Evolutionary conservation across 2,888 invertebrate genomes (phyloP), one percentile per base, ranked within the genome.

Genomic region (Pelosia muscerda): DNA sequence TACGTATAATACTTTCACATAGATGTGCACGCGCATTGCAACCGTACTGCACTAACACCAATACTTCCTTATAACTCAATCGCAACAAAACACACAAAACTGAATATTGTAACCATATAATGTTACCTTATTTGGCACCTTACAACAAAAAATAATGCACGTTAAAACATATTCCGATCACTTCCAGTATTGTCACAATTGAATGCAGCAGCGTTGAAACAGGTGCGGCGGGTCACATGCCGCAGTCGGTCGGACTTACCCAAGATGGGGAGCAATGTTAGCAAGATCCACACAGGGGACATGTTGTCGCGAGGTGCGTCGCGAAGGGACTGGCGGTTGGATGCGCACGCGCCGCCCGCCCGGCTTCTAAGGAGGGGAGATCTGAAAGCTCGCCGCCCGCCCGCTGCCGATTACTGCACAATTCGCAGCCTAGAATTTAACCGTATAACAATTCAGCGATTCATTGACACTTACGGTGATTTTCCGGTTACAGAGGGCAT

Each of bases 281-380:
- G 88, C 84, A 93, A 89, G 85, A 94, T 88, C 94, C 94, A 95
- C 90, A 93, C 84, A 85, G 88, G 90, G 90, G 90, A 91, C 94
- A 95, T 95, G 94, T 89, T 90, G 90, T 88, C 93, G 92, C 94
- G 89, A 86, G 86, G 88, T 85, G 86, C 86, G 92, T 86, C 92
- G 92, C 93, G 93, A 84, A 86, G 80, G 88, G 88, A 94, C 94
- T 94, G 94, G 72, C 79, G 72, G 74, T 34, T 65, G 63, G 72
- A 57, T 73, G 85, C 86, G 85, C 85, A 75, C 68, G 81, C 85
- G 88, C 88, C 88, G 88, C 87, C 88, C 88, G 88, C 88, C 87
- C 85, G 81, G 3, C 65, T 15, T 64, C 42, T 63, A 57, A 65
- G 77, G 85, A 83, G 86, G 85, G 89, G 85, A 81, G 85, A 77